These are phyloP conservation scores for Sminthurinus aureus DNA, from an alignment of 2,888 invertebrate genomes.

Conservation along the genomic window DNA sequence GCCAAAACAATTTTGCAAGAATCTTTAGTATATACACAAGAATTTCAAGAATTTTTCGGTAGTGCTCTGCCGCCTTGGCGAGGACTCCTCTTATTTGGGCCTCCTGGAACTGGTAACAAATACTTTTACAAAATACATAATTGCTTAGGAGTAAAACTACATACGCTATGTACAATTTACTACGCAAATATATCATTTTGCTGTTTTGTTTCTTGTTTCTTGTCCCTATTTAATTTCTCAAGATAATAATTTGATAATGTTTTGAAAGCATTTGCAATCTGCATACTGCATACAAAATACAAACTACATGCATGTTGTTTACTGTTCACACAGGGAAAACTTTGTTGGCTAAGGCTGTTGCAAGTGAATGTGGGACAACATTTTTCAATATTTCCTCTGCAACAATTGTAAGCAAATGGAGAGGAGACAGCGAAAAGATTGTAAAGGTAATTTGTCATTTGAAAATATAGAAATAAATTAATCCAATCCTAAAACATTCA, in stretches of 20 bases:
- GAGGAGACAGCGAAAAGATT: slow-evolving; percentile 94
- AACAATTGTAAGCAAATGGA: slow-evolving; percentile 92
- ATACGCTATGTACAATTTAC: no score
- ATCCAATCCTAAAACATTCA: no score
- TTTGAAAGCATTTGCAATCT: no score
- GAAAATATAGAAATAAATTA: no score
- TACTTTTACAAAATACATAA: neutral
- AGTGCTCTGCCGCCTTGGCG: slow-evolving; percentile 66
- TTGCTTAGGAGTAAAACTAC: no score
- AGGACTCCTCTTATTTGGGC: slow-evolving; percentile 68
- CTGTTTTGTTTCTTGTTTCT: no score
- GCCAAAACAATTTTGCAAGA: slow-evolving; percentile 84
- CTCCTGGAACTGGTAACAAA: slow-evolving; percentile 63
- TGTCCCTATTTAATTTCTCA: no score
- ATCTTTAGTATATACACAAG: slow-evolving; percentile 74
- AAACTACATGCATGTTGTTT: neutral
- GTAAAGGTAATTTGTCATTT: slow-evolving; percentile 70
- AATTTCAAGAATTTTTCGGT: slow-evolving; percentile 55
- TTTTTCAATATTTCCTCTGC: slow-evolving; percentile 93
- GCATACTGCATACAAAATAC: no score
- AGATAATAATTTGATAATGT: no score
- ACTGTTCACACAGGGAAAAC: slow-evolving; percentile 74
- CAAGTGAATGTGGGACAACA: slow-evolving; percentile 78
- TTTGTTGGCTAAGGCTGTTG: slow-evolving; percentile 85
- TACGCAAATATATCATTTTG: no score